Evolutionary conservation across 2,888 invertebrate species (phyloP), one percentile per base, ranked within the genome.

Genomic region (Ametastegia equiseti): DNA sequence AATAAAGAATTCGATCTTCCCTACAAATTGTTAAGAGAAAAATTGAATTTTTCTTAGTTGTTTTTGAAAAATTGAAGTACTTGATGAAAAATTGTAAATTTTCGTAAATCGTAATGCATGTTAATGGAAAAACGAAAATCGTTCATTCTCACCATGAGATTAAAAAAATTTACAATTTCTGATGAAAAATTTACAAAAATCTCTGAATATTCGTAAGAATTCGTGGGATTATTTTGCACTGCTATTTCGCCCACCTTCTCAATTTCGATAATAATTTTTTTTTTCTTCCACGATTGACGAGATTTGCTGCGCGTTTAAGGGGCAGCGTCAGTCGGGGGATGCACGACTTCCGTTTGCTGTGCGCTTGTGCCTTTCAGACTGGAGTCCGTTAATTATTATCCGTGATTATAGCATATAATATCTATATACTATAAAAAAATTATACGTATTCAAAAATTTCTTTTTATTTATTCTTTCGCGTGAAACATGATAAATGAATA

Each of bases 311-410:
- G 67, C 4, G 67, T 19, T 65, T 60, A 23, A 19, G 5, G 33
- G 30, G n/a, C 67, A 7, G n/a, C 39, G 9, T 27, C n/a, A 6
- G 75, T 36, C 27, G 4, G 75, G 19, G 50, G 50, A 75, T 54
- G 19, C 75, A 75, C 75, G 75, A 75, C 84, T 86, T 84, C 84
- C 85, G 84, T 80, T 84, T 81, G 84, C 80, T 83, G 84, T 85
- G 85, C 54, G 75, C 83, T 83, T 85, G 86, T 86, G 86, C 86
- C 86, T 86, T 87, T 84, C 83, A 86, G 83, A 83, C 80, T 83
- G 82, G 80, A 86, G 83, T 84, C 83, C 83, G 82, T 84, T 83
- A 73, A 80, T n/a, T 33, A 33, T 54, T 50, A 13, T 54, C 50
- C 5, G 36, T 81, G 83, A 81, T 83, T 81, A 85, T 84, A 85